Evolutionary conservation across 2,113 vertebrate species (phyloP).

Genomic region (pig (Sus scrofa)): DNA sequence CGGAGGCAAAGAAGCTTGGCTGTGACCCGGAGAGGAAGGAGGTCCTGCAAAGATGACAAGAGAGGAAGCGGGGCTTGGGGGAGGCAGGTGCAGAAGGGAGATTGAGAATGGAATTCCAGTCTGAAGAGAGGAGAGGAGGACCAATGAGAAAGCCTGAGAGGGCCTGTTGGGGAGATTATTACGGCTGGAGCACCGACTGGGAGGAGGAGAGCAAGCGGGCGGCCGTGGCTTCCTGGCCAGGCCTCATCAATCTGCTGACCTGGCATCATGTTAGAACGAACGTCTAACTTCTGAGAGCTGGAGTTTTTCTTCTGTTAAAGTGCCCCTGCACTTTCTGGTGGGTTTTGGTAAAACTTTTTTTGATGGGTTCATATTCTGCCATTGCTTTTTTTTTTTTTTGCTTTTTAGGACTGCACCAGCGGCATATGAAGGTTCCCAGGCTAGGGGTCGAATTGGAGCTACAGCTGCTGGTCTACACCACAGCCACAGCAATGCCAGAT

Average conservation of each 20-base stretch:
- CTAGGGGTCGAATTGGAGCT: too few species aligned
- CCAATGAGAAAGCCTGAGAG: background rate
- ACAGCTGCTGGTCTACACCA: too few species aligned
- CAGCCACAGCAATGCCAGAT: too few species aligned
- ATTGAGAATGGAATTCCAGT: background rate
- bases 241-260: too few species aligned
- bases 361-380: background rate
- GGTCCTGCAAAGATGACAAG: too few species aligned
- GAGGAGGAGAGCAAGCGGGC: background rate
- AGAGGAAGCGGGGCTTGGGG: too few species aligned
- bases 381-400: background rate
- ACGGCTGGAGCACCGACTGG: background rate
- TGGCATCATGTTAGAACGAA: fast-evolving
- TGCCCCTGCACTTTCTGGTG: background rate
- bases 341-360: background rate
- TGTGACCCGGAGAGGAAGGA: background rate
- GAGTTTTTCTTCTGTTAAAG: background rate
- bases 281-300: background rate
- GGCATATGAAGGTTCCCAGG: too few species aligned
- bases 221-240: fast-evolving
- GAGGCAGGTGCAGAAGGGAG: background rate
- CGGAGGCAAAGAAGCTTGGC: background rate
- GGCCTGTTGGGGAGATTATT: background rate
- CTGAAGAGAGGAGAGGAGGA: background rate
- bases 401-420: too few species aligned